Evolutionary conservation across 2,797 vertebrate species (phyloP), one percentile per base, ranked within the genome.

Genomic region (Spondyliosoma cantharus): DNA sequence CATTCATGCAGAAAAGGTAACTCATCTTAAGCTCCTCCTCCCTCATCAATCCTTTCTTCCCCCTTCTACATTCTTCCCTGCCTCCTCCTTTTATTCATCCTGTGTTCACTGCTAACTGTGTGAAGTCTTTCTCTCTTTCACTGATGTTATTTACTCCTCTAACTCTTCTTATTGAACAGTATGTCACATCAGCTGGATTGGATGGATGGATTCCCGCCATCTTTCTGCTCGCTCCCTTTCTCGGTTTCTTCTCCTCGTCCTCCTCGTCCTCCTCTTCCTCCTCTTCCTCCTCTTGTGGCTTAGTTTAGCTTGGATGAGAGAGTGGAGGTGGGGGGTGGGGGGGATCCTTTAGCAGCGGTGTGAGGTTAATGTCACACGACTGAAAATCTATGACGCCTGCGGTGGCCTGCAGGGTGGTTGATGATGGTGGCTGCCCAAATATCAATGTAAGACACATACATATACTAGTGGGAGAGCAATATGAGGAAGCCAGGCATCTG

Each of bases 371-470:
- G 82, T 79, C 73, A 79, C 76, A 76, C 50, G 79, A 86, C 84
- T 89, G 81, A 74, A 87, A 90, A 90, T 91, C 90, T 83, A 89
- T 90, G 80, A 65, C 32, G 66, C 90, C 87, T 71, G 67, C 24
- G 66, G 78, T 83, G 88, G 87, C 80, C 76, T 84, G 62, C 58
- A 66, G 56, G 37, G 50, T 70, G 77, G 59, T 17, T 79, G 86
- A 71, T 64, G 65, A 85, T 72, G 73, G 48, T 29, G 54, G 71
- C 76, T 67, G 74, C 78, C 57, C 52, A 71, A 79, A 88, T 83
- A 85, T 87, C 77, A 83, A 72, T 80, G 73, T 65, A 69, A 56
- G 13, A 37, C 65, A 20, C 53, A 80, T 80, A 75, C 65, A 71
- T 64, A 24, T 57, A 46, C 43, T 25, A 53, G 69, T 62, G 83